These are phyloP conservation scores for Aurelia coerulea DNA, from an alignment of 30 jellyfish, hydroid and myxozoan genomes.

Conservation along the genomic window DNA sequence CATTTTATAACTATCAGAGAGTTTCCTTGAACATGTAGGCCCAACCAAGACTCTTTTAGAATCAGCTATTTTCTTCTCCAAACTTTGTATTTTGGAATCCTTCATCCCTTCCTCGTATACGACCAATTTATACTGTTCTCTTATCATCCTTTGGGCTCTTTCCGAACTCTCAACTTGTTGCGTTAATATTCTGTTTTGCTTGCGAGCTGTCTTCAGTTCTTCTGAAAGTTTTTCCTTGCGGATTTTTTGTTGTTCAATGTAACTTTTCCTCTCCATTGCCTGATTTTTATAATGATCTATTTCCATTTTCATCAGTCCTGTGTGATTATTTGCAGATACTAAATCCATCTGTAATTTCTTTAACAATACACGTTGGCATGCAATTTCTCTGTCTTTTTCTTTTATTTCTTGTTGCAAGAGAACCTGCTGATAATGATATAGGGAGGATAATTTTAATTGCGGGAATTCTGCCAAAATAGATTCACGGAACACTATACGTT, in stretches of 20 bases:
- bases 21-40: not conserved
- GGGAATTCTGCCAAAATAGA: too few species aligned
- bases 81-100: not conserved
- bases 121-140: not conserved
- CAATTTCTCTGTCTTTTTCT: not conserved
- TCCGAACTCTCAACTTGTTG: not conserved
- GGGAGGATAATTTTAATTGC: too few species aligned
- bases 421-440: too few species aligned
- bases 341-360: constrained; percentile 7
- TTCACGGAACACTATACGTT: too few species aligned
- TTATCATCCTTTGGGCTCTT: not conserved
- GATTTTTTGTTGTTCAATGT: not conserved
- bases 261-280: not conserved
- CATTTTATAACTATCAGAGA: not conserved
- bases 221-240: not conserved
- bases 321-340: not conserved
- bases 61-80: not conserved
- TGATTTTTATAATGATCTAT: not conserved
- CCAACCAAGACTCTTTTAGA: not conserved
- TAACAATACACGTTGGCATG: not conserved
- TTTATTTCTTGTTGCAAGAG: too few species aligned
- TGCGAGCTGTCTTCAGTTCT: constrained; percentile 2
- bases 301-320: not conserved
- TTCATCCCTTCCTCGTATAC: not conserved
- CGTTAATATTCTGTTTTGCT: not conserved